These are phyloP conservation scores for Mesocricetus auratus DNA, from an alignment of 2,113 vertebrate genomes.

Conservation along the genomic window DNA sequence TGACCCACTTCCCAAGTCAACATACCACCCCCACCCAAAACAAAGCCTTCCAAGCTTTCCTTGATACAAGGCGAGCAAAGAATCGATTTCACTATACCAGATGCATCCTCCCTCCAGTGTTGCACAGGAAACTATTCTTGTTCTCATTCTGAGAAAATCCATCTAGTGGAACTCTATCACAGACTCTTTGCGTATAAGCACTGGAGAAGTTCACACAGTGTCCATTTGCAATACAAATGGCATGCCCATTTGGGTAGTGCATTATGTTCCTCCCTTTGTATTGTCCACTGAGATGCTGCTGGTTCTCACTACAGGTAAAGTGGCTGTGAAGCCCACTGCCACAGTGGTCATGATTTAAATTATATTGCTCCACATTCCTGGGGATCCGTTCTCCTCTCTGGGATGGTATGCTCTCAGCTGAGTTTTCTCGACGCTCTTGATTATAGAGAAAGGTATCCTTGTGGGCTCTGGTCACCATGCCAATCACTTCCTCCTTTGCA, in stretches of 20 bases:
- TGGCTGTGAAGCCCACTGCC: conserved; percentile 79
- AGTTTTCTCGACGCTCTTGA: conserved; percentile 88
- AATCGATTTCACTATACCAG: conserved; percentile 90
- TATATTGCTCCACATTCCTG: conserved; percentile 84
- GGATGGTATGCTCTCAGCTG: conserved; percentile 81
- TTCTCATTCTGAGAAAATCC: conserved; percentile 86
- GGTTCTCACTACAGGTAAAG: conserved; percentile 84
- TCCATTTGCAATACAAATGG: conserved; percentile 86
- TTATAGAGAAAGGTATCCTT: conserved; percentile 92
- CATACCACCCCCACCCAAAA: conserved; percentile 25
- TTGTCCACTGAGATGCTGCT: conserved; percentile 86
- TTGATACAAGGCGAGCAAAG: conserved; percentile 64
- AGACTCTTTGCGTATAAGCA: conserved; percentile 84
- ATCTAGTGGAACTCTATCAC: conserved; percentile 84
- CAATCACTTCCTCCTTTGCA: conserved; percentile 93
- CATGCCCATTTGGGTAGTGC: conserved; percentile 84
- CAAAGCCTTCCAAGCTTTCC: conserved; percentile 65
- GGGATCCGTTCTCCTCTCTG: conserved; percentile 82
- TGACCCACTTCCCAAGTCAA: not conserved
- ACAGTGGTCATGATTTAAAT: conserved; percentile 87
- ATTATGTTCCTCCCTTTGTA: conserved; percentile 88
- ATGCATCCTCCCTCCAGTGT: conserved; percentile 90
- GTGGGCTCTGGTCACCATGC: conserved; percentile 88
- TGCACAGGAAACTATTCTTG: conserved; percentile 83
- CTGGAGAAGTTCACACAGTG: conserved; percentile 86